A percentile compares a stretch with the other conserved stretches of the same genome.
Evolutionary conservation across 2,888 invertebrate genomes (phyloP).

Genomic region (Doris montereyensis): DNA sequence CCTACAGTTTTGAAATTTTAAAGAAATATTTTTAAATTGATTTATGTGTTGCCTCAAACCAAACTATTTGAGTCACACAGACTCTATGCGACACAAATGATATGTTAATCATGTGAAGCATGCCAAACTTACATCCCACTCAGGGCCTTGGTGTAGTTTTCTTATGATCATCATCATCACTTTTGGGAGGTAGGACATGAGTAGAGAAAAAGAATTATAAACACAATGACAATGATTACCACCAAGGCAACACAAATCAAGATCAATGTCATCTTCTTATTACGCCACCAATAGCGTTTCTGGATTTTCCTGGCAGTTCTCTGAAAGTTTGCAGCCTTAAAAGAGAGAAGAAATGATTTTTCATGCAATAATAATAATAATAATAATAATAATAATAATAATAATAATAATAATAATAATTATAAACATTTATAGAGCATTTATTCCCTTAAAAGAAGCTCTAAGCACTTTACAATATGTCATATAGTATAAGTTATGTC

Average conservation of each 20-base stretch:
- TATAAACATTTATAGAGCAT: not conserved
- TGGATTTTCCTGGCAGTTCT: constrained; percentile 65
- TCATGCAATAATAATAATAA: too few relatives aligned
- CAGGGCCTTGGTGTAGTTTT: constrained; percentile 25
- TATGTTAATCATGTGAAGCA: too few relatives aligned
- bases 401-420: not conserved
- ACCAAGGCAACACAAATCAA: constrained; percentile 61
- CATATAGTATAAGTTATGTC: not conserved
- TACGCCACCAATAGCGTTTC: constrained; percentile 72
- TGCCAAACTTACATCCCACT: too few relatives aligned
- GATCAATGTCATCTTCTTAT: constrained; percentile 71
- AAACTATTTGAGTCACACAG: too few relatives aligned
- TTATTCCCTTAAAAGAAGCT: too few relatives aligned
- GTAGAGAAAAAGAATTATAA: constrained; percentile 68
- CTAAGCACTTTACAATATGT: too few relatives aligned
- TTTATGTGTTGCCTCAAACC: too few relatives aligned
- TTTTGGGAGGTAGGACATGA: constrained; percentile 58
- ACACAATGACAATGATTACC: constrained; percentile 62
- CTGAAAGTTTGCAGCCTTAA: constrained; percentile 68
- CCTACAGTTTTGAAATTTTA: too few relatives aligned
- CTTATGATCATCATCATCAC: constrained; percentile 33
- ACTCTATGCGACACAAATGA: too few relatives aligned
- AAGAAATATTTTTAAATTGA: too few relatives aligned
- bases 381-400: not conserved
- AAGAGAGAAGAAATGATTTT: too few relatives aligned